Evolutionary conservation across 2,113 vertebrate genomes (phyloP).

Genomic region (Fulmarus glacialis): DNA sequence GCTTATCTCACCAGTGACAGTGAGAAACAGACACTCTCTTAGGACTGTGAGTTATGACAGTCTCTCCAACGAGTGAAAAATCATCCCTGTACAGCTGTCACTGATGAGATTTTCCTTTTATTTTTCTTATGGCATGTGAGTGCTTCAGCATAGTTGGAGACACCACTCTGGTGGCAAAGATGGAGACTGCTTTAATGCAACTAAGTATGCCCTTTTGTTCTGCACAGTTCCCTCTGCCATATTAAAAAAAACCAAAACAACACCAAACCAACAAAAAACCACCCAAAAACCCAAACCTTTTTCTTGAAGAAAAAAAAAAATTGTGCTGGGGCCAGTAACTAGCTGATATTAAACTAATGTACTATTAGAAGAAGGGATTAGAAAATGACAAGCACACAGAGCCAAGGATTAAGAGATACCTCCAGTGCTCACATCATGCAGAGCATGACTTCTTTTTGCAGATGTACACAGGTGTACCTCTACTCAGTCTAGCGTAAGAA

Average conservation of each 20-base stretch:
- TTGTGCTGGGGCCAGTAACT: background rate
- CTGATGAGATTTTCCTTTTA: constrained; percentile 14
- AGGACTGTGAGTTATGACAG: constrained; percentile 70
- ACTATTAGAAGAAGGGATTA: background rate
- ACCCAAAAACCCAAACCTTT: background rate
- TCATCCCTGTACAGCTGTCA: constrained; percentile 49
- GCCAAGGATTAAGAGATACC: background rate
- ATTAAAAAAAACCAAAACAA: background rate
- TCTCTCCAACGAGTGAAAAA: constrained; percentile 55
- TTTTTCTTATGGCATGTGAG: background rate
- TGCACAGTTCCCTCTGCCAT: background rate
- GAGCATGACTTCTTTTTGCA: background rate
- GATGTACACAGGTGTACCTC: background rate
- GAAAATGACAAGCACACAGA: background rate
- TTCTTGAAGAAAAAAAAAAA: background rate
- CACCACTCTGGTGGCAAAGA: background rate
- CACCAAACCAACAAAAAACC: background rate
- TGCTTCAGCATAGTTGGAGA: background rate
- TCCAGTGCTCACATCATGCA: background rate
- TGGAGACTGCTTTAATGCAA: background rate
- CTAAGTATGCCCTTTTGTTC: background rate
- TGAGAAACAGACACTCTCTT: constrained; percentile 68
- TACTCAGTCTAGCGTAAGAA: background rate
- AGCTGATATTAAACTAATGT: background rate
- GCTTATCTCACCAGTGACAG: constrained; percentile 69